Conservation (phyloP, 2,113 vertebrate species). For the Zingel zingel region DNA sequence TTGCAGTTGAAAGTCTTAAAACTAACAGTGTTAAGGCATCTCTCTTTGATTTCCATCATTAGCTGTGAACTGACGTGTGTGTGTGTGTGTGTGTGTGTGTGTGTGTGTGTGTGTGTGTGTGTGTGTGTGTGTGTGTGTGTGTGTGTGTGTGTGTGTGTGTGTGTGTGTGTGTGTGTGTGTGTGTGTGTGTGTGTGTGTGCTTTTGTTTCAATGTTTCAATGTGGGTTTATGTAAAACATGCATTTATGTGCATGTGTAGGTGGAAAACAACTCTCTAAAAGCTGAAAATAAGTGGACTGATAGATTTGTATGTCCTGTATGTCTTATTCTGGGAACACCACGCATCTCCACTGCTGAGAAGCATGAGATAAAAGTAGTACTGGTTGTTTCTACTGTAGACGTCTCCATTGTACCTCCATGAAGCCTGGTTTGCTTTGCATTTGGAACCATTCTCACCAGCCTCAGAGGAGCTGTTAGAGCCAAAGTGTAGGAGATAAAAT, state of each 20-base stretch:
- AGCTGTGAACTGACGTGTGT: constrained; percentile 36
- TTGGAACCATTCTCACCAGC: constrained; percentile 12
- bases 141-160: constrained; percentile 19
- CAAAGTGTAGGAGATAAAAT: constrained; percentile 41
- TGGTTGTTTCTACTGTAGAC: background rate
- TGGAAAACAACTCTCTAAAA: constrained; percentile 39
- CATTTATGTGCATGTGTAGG: constrained; percentile 53
- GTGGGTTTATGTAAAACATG: constrained; percentile 54
- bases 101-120: constrained; percentile 1
- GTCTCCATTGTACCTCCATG: background rate
- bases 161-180: constrained; percentile 20
- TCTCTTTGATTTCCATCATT: background rate
- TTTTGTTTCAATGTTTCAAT: constrained; percentile 30
- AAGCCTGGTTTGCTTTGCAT: constrained; percentile 24
- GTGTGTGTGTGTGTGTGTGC: background rate
- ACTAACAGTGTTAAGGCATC: background rate
- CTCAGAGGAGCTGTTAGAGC: constrained; percentile 45
- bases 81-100: constrained; percentile 19
- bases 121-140: constrained; percentile 18
- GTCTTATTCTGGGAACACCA: constrained; percentile 27
- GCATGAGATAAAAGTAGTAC: background rate
- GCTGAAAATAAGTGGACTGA: constrained; percentile 55
- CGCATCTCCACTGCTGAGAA: constrained; percentile 13
- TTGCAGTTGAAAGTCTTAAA: background rate
- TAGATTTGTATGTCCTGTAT: constrained; percentile 5